Evolutionary conservation across 92 coral and sea anemone species (phyloP).

Genomic region (Diadumene lineata): DNA sequence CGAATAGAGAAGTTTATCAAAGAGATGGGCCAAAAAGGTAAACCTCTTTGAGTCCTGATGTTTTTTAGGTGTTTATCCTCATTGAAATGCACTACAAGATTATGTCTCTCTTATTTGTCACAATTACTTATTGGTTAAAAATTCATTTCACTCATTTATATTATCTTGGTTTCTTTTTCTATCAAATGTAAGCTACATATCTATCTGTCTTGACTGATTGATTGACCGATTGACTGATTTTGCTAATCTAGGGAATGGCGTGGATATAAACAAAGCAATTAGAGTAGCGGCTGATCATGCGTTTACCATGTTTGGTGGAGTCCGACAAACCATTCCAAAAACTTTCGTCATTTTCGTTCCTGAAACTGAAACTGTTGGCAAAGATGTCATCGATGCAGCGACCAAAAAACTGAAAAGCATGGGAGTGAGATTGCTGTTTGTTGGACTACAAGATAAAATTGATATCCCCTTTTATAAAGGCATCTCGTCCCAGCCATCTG

Average conservation of each 20-base stretch:
- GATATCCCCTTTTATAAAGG: constrained; percentile 5
- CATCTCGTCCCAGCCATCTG: constrained; percentile 23
- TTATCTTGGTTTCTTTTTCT: too few relatives aligned
- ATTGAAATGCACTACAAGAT: background rate
- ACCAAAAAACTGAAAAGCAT: constrained; percentile 63
- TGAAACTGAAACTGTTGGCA: constrained; percentile 32
- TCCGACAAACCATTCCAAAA: constrained; percentile 74
- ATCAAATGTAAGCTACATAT: background rate
- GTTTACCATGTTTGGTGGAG: constrained; percentile 90
- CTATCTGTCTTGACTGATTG: background rate
- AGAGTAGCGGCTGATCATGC: constrained; percentile 60
- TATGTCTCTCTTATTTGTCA: too few relatives aligned
- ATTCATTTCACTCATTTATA: too few relatives aligned
- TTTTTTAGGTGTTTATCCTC: background rate
- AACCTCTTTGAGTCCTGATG: background rate
- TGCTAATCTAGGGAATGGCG: constrained; percentile 42
- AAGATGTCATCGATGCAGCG: constrained; percentile 46
- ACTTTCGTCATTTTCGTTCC: constrained; percentile 72
- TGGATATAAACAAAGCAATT: constrained; percentile 51
- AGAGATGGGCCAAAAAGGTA: constrained; percentile 38
- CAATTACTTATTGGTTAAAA: too few relatives aligned
- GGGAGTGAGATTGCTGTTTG: constrained; percentile 72
- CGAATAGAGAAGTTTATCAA: constrained; percentile 20
- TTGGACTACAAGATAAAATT: constrained; percentile 22
- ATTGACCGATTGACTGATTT: background rate